phyloP scores from a whole-genome alignment of 2,888 invertebrate species.

The Drosophila incognita region DNA sequence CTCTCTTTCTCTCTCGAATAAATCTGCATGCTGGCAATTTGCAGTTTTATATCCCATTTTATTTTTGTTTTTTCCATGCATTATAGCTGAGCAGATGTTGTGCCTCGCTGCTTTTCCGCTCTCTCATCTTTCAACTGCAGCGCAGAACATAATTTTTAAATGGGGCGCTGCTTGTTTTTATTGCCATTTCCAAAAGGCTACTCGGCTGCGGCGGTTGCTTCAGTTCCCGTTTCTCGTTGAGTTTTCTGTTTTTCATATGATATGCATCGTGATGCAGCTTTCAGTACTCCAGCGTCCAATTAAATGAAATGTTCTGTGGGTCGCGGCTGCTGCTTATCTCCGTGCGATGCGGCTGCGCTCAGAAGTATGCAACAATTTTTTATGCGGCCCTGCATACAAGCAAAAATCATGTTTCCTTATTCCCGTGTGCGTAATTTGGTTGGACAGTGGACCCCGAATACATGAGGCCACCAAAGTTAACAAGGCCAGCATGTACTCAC shows the following conservation, averaged over 20 bases:
- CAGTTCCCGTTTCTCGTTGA: conserved; percentile 34
- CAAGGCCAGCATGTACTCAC: conserved; percentile 56
- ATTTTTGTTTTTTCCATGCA: conserved; percentile 21
- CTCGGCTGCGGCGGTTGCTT: conserved; percentile 9
- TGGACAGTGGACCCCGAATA: conserved; percentile 51
- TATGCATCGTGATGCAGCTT: conserved; percentile 76
- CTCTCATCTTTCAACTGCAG: conserved; percentile 35
- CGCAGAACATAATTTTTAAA: conserved; percentile 76
- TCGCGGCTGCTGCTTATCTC: conserved; percentile 55
- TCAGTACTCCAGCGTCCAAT: conserved; percentile 79
- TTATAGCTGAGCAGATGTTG: conserved; percentile 52
- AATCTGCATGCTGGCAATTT: conserved; percentile 44
- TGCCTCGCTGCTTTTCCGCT: conserved; percentile 24
- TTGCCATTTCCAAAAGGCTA: conserved; percentile 55
- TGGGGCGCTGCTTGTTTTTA: conserved; percentile 77
- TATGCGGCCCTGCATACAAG: conserved; percentile 76
- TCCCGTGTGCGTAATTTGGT: conserved; percentile 79
- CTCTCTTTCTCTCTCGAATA: conserved; percentile 25
- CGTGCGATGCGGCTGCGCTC: conserved; percentile 42
- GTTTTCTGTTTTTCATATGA: conserved; percentile 51
- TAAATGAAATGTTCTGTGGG: conserved; percentile 74
- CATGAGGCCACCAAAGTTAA: conserved; percentile 67
- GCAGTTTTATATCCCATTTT: conserved; percentile 18
- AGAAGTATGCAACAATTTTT: conserved; percentile 79
- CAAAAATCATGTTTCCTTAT: conserved; percentile 82